These are phyloP conservation scores for Epizoanthus scotinus DNA, from an alignment of 92 coral and sea anemone genomes.

Conservation along the genomic window DNA sequence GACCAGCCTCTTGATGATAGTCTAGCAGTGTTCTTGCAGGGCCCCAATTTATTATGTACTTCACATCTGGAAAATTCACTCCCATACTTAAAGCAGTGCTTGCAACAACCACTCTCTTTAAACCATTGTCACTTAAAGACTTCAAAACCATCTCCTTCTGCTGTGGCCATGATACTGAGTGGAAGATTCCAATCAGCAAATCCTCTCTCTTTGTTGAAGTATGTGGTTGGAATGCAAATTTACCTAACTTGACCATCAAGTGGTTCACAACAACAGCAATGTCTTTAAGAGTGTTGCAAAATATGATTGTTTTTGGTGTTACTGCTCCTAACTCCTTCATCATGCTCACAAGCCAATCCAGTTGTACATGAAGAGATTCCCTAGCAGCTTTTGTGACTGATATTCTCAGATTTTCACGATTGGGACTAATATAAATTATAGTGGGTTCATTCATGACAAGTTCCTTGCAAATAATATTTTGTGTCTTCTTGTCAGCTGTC, in stretches of 20 bases:
- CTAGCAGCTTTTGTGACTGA: conserved; percentile 24
- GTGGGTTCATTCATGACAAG: conserved; percentile 9
- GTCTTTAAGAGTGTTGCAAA: conserved; percentile 50
- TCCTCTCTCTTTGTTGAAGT: conserved; percentile 30
- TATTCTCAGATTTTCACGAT: conserved; percentile 36
- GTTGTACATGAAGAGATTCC: conserved; percentile 13
- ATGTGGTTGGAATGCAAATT: conserved; percentile 19
- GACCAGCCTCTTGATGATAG: conserved; percentile 51
- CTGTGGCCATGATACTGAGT: conserved; percentile 41
- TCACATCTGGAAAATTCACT: conserved; percentile 38
- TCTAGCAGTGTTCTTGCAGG: conserved; percentile 43
- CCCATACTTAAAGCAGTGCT: conserved; percentile 50
- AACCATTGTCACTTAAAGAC: conserved; percentile 27
- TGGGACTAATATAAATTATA: conserved; percentile 48
- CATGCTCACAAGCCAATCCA: conserved; percentile 40
- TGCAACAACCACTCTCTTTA: conserved; percentile 40
- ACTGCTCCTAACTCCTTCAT: conserved; percentile 2
- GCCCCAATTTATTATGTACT: conserved; percentile 39
- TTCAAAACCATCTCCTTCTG: conserved; percentile 41
- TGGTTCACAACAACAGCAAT: conserved; percentile 44
- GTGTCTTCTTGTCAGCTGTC: conserved; percentile 43
- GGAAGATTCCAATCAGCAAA: conserved; percentile 38
- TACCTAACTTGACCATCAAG: conserved; percentile 30
- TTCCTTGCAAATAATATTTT: conserved; percentile 11
- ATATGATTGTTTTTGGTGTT: conserved; percentile 41